Base-by-base conservation (phyloP, 2,113 vertebrate genomes). In the Phaethon lepturus region DNA sequence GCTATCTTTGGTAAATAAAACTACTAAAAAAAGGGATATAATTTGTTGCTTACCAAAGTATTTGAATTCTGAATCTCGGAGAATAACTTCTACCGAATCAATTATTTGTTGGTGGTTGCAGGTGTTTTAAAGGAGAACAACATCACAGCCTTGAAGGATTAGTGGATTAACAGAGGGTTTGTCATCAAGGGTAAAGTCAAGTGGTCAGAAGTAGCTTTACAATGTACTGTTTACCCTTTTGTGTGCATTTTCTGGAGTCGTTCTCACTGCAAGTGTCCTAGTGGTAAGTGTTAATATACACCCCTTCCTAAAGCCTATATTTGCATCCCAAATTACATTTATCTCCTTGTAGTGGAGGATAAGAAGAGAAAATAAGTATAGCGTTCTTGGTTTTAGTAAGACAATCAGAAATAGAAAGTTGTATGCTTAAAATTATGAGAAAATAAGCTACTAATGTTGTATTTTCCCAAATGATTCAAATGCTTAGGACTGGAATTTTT, bases 171-270 rank as follows among this genome's bases (percentile, higher is more conserved):
- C 15, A 86, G 17, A 47, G 29, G 9, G 3, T 59, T 88, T 2
- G 1, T 53, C 40, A 62, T 49, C 19, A 44, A 49, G 9, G 7
- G 15, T 44, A 29, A 83, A 66, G 26, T 35, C 49, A 42, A 44
- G 4, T 7, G 2, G 11, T 64, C 31, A 78, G 44, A 73, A 86
- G 16, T 42, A 68, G 11, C 4, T 77, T 42, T 83, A 19, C 18
- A 49, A 40, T 38, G 24, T 25, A 49, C 11, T 20, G 18, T 52
- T 69, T 50, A 19, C 11, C 1, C 1, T 85, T 82, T 72, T 16
- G 1, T 74, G 85, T 40, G 2, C 6, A 6, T 80, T 71, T 68
- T 81, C 17, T 0, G 0, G 26, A 53, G 26, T 67, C 3, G 38
- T 85, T 93, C 17, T 92, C 6, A 49, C 12, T 25, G 11, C 7